Percentiles rank a stretch among this genome's conserved stretches.
These are phyloP conservation scores for Drosophila kanapiae DNA, from an alignment of 1,140 invertebrate species.

Conservation along the genomic window DNA sequence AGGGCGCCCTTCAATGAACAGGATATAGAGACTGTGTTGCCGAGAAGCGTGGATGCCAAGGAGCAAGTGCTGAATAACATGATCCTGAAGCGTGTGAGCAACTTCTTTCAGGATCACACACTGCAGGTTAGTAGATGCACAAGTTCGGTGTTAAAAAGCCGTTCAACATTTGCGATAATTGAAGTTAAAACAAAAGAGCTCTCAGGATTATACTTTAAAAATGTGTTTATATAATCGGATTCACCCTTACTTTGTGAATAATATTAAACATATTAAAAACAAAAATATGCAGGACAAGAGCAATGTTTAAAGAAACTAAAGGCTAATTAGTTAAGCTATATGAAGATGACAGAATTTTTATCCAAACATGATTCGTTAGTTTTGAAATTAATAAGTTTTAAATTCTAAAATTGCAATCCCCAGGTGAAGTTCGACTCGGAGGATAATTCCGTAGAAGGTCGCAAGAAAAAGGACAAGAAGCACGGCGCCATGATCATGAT, in stretches of 20 bases:
- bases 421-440: slow-evolving; percentile 73
- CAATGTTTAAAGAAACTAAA: too few species aligned
- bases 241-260: too few species aligned
- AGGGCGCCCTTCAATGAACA: slow-evolving; percentile 83
- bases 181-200: background rate
- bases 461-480: slow-evolving; percentile 88
- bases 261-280: background rate
- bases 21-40: slow-evolving; percentile 89
- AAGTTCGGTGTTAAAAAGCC: too few species aligned
- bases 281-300: too few species aligned
- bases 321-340: too few species aligned
- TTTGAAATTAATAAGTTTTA: too few species aligned
- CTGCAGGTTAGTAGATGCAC: slow-evolving; percentile 87
- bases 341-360: too few species aligned
- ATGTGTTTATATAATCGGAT: too few species aligned
- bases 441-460: slow-evolving; percentile 62
- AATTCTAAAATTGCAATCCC: too few species aligned
- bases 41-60: slow-evolving; percentile 89
- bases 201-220: background rate
- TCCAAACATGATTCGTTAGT: too few species aligned
- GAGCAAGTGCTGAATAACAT: slow-evolving; percentile 90
- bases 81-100: slow-evolving; percentile 90
- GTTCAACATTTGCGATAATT: background rate
- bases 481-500: slow-evolving; percentile 90
- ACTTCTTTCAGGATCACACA: slow-evolving; percentile 91